Evolutionary conservation across 2,113 vertebrate species (phyloP).

Genomic region (Polyodon spathula): DNA sequence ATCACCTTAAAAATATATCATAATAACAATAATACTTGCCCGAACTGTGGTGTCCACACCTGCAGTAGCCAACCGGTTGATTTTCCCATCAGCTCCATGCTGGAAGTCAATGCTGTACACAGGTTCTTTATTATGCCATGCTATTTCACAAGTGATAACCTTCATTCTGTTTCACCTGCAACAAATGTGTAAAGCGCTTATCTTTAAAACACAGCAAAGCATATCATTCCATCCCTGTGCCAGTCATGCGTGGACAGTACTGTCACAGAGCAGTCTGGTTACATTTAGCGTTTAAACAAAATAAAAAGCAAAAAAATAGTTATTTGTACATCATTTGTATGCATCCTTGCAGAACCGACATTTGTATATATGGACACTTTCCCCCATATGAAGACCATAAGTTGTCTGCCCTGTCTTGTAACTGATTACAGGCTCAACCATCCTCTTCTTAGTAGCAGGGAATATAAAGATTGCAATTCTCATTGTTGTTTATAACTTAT

Average conservation of each 20-base stretch:
- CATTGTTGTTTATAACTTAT: too few relatives aligned
- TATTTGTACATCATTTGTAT: too few relatives aligned
- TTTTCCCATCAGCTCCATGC: conserved; percentile 57
- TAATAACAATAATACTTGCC: conserved; percentile 43
- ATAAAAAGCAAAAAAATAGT: too few relatives aligned
- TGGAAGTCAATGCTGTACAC: conserved; percentile 96
- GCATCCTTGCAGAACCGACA: too few relatives aligned
- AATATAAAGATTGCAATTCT: too few relatives aligned
- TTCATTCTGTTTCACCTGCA: conserved; percentile 63
- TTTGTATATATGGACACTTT: too few relatives aligned
- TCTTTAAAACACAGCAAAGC: background rate
- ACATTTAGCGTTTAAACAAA: too few relatives aligned
- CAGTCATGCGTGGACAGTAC: background rate
- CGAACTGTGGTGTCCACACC: conserved; percentile 87
- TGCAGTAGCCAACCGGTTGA: conserved; percentile 78
- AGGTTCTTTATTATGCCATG: conserved; percentile 95
- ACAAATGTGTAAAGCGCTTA: background rate
- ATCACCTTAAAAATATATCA: rapidly evolving
- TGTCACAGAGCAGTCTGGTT: too few relatives aligned
- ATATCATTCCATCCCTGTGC: background rate
- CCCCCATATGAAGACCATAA: too few relatives aligned
- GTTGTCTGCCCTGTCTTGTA: too few relatives aligned
- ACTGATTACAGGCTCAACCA: too few relatives aligned
- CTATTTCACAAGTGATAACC: conserved; percentile 92
- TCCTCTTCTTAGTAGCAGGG: too few relatives aligned